Evolutionary conservation across 1,140 invertebrate genomes (phyloP), one percentile per base, ranked within the genome.

Genomic region (Centruroides sculpturatus): DNA sequence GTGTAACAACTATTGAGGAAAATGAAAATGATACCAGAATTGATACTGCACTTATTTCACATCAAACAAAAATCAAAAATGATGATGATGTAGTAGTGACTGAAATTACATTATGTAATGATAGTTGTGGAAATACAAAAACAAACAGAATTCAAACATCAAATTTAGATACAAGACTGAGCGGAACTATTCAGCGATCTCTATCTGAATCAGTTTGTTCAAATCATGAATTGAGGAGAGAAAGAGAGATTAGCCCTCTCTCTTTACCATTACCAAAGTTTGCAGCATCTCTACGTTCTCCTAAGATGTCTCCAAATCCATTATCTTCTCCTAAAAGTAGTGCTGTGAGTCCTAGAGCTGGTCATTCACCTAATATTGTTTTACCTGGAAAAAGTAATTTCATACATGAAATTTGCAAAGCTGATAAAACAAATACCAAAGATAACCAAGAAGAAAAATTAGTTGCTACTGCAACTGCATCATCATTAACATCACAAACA

Each of bases 201-300:
- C 8, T 41, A 8, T 41, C 41, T 41, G 41, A 41, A 41, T 41
- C 41, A 2, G 41, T 41, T 11, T 12, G 35, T 6, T 54, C 59
- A 41, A 54, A 52, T 54, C 50, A 59, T 48, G 62, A 63, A 56
- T 46, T 63, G 3, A 63, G 59, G 53, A 57, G 55, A 57, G 56
- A 59, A 41, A 61, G 59, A 46, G 60, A 68, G 23, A 64, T 56
- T 53, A 67, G 68, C 36, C 84, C 87, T 5, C 77, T 92, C 66
- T 85, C 84, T 62, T 71, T 92, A 59, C 88, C 88, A 4, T 73
- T 92, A 63, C 89, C 89, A 3, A 83, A 86, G 71, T 92, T 92
- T 70, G 89, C 89, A 10, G 80, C 84, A 85, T 69, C 74, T 59
- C 23, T 65, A 41, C 46, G 62, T 62, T 59, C 66, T 41, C 59